phyloP scores from a whole-genome alignment of 2,113 vertebrate species.

The Burhinus bistriatus region DNA sequence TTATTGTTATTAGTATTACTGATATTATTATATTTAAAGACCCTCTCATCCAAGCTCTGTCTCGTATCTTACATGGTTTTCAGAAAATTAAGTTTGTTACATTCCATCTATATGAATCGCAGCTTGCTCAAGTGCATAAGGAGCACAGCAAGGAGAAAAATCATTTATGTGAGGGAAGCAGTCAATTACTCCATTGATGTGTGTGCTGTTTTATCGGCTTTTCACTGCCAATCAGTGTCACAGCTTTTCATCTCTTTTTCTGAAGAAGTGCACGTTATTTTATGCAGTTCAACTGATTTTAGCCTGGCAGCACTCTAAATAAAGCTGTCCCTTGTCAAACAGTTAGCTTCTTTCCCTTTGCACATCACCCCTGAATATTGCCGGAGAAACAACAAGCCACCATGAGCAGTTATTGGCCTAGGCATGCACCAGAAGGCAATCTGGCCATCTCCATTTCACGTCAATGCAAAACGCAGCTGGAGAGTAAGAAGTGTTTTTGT shows the following conservation, averaged over 20 bases:
- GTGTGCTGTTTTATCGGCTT: not conserved
- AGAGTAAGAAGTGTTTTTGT: not conserved
- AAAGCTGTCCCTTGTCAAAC: conserved; percentile 4
- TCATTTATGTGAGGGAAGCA: not conserved
- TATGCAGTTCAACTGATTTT: not conserved
- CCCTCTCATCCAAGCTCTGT: not conserved
- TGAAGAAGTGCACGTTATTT: not conserved
- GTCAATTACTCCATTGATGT: not conserved
- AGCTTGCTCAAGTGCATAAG: not conserved
- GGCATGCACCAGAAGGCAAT: conserved; percentile 35
- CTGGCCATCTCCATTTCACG: not conserved
- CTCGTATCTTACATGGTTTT: not conserved
- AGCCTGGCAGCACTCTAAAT: conserved; percentile 12
- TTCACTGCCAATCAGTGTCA: conserved; percentile 45
- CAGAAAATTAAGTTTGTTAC: not conserved
- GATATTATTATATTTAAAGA: not conserved
- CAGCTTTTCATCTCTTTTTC: not conserved
- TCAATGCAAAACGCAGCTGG: not conserved
- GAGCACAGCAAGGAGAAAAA: not conserved
- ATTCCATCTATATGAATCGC: not conserved
- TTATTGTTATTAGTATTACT: not conserved
- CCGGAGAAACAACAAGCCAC: not conserved
- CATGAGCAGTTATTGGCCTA: not conserved
- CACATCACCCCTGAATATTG: not conserved
- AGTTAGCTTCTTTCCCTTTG: not conserved